A percentile compares a stretch with the other conserved stretches of the same genome.
phyloP scores from a whole-genome alignment of 2,888 invertebrate species.

The Oxytorus armatus region DNA sequence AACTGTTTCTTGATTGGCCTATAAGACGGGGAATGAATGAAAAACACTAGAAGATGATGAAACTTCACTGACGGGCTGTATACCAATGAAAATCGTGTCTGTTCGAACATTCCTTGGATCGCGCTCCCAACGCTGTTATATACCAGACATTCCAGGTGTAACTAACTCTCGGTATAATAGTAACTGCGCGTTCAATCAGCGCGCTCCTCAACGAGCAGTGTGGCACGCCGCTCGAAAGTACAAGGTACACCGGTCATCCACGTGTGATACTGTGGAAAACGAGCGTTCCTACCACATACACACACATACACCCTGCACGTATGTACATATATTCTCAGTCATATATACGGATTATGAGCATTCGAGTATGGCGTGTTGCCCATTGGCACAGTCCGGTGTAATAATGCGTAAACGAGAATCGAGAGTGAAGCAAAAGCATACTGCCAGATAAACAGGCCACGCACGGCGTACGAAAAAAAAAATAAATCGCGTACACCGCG shows the following conservation, averaged over 20 bases:
- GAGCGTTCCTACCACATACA: conserved; percentile 18
- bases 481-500: background rate
- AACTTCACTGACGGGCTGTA: background rate
- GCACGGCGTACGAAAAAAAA: background rate
- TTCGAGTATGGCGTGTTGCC: conserved; percentile 48
- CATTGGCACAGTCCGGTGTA: conserved; percentile 61
- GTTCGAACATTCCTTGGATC: conserved; percentile 6
- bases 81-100: conserved; percentile 25
- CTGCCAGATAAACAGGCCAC: conserved; percentile 13
- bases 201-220: conserved; percentile 48
- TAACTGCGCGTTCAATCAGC: conserved; percentile 61
- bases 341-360: conserved; percentile 22
- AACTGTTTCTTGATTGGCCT: no score
- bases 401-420: conserved; percentile 61
- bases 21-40: background rate
- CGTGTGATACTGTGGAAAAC: conserved; percentile 37
- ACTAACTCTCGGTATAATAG: conserved; percentile 61
- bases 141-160: conserved; percentile 63
- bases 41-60: background rate
- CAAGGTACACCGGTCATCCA: conserved; percentile 58
- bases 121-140: conserved; percentile 13
- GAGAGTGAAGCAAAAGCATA: conserved; percentile 44
- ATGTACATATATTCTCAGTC: background rate
- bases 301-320: conserved; percentile 2
- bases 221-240: conserved; percentile 63